Evolutionary conservation across 2,888 invertebrate genomes (phyloP), one percentile per base, ranked within the genome.

Genomic region (Tenthredo livida): DNA sequence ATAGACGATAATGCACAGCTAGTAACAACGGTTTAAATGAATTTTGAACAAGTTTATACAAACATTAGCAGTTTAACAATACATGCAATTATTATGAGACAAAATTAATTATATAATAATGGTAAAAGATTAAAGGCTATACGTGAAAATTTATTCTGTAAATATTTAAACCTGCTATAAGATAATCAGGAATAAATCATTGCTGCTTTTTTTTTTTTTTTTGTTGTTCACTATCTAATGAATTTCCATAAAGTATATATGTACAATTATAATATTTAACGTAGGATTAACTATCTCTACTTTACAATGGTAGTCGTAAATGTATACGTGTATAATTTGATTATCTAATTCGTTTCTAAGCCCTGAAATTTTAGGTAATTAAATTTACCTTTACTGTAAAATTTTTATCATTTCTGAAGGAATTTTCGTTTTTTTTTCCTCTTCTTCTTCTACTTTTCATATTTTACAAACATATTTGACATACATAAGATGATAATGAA

Each of bases 401-500:
- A 70, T 5, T 21, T 25, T 70, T 2, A 12, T 33, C 9, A 47
- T 47, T 47, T 15, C 47, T 47, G 47, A 47, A 12, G 12, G 12
- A 47, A 3, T 47, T 47, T 43, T 43, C 1, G 6, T 33, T 17
- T 37, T 37, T 12, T 21, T 40, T 72, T 9, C 40, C 37, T 17
- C 21, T 72, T 5, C 21, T 61, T 73, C 10, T 25, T n/a, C n/a
- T n/a, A n/a, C n/a, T n/a, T n/a, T 47, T 37, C 7, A 37, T 7
- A 37, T 7, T 21, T 47, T 37, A 12, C 33, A 33, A 50, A 80
- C 40, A 80, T 78, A 80, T 78, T 58, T 37, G 10, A 61, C 61
- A 40, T 40, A 80, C 58, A 80, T 37, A 25, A 83, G 17, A 83
- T 67, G 83, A 83, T 50, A 47, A 65, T 67, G 83, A 67, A 47